Conservation (phyloP, 2,797 vertebrate genomes). For the Thripadectes ignobilis region DNA sequence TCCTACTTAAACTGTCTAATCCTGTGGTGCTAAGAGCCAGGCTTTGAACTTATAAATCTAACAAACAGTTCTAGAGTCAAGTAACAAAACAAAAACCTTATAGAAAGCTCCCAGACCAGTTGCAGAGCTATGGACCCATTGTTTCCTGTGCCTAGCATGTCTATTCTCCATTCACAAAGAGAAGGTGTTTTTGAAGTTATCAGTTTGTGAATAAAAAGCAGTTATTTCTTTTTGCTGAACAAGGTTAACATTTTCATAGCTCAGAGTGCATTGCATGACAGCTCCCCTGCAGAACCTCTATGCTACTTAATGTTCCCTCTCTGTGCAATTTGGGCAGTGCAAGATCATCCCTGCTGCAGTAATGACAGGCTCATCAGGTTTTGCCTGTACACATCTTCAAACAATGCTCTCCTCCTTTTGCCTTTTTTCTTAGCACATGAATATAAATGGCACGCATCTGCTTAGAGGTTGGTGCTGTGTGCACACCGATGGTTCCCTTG, state of each 20-base stretch:
- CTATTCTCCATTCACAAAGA: background rate
- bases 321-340: rapidly evolving
- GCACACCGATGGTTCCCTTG: background rate
- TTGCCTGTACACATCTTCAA: background rate
- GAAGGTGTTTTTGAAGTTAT: background rate
- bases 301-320: background rate
- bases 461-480: background rate
- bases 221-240: background rate
- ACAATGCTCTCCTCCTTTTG: background rate
- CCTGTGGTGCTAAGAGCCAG: conserved; percentile 3
- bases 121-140: background rate
- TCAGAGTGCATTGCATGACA: background rate
- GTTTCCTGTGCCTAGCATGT: background rate
- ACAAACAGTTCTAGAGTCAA: conserved; percentile 63
- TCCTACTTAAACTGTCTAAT: conserved; percentile 64
- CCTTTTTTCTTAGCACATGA: background rate
- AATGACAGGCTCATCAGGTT: background rate
- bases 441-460: background rate
- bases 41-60: conserved; percentile 58
- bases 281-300: background rate
- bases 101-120: background rate
- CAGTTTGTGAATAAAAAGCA: background rate
- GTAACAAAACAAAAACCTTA: conserved; percentile 29
- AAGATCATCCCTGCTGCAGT: background rate
- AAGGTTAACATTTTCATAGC: background rate